These are phyloP conservation scores for Ischnura elegans DNA, from an alignment of 2,888 invertebrate genomes.

Conservation along the genomic window DNA sequence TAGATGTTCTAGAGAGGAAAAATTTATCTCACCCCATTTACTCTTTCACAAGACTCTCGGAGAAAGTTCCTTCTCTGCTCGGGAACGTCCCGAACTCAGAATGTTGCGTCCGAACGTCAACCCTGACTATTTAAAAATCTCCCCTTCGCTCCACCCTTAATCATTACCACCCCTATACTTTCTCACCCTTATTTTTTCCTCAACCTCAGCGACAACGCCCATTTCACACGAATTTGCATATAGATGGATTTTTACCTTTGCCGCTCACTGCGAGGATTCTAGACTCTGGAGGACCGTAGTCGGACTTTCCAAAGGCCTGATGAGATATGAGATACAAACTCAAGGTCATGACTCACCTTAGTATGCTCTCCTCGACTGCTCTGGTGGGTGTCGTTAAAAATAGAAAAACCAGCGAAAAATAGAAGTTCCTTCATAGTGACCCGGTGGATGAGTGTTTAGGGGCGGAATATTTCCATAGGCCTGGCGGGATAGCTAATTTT, in stretches of 20 bases:
- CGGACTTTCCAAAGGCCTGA: neutral
- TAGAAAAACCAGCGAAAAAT: neutral
- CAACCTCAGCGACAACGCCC: neutral
- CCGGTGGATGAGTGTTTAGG: neutral
- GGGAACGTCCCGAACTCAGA: neutral
- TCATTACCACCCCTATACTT: neutral
- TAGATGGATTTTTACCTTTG: constrained; percentile 38
- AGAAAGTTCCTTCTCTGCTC: neutral
- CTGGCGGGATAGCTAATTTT: no score
- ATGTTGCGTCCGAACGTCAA: neutral
- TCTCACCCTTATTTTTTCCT: neutral
- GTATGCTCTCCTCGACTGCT: neutral
- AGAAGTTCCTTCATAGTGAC: neutral
- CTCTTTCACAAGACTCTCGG: neutral
- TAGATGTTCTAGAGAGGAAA: neutral
- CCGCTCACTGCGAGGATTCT: neutral
- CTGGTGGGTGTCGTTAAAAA: neutral
- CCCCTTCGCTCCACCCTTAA: neutral
- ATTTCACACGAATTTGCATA: neutral
- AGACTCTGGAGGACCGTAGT: neutral
- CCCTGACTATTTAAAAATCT: neutral
- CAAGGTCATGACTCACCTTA: neutral
- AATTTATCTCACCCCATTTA: neutral
- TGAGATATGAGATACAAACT: neutral
- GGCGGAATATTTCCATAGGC: neutral